Conservation (phyloP, 2,797 vertebrate species). For the Myotis daubentonii region DNA sequence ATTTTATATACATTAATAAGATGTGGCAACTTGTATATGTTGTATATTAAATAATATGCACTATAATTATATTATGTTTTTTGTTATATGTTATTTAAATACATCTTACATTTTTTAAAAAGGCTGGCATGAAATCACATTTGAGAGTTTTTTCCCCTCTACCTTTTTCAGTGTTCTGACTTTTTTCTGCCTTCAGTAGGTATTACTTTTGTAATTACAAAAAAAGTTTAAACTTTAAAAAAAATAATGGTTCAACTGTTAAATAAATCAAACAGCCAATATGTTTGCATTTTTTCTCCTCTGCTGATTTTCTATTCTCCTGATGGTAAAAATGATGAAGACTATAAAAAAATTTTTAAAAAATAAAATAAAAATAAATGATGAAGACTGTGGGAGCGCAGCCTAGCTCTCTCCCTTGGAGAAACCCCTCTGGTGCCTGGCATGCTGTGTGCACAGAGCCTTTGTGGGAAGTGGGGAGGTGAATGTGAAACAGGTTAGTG, state of each 20-base stretch:
- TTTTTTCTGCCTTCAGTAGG: not conserved
- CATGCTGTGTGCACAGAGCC: not conserved
- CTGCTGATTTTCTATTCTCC: not conserved
- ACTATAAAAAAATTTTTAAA: too few species aligned
- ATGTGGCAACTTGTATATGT: not conserved
- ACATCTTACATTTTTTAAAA: not conserved
- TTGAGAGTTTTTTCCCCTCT: not conserved
- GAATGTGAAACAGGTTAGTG: not conserved
- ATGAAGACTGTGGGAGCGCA: not conserved
- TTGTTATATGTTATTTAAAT: not conserved
- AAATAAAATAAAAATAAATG: not conserved
- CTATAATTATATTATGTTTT: not conserved
- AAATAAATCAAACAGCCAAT: not conserved
- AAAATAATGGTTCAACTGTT: not conserved
- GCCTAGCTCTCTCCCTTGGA: not conserved
- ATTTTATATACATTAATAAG: too few species aligned
- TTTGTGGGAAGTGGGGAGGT: not conserved
- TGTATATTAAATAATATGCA: not conserved
- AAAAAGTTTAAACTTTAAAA: not conserved
- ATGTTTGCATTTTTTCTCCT: not conserved
- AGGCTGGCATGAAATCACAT: not conserved
- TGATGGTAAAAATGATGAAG: not conserved
- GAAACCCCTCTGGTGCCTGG: not conserved
- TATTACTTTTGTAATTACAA: not conserved
- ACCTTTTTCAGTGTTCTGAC: not conserved